Percentiles rank a stretch among this genome's conserved stretches.
phyloP scores from a whole-genome alignment of 2,888 invertebrate genomes.

The Unio pictorum region DNA sequence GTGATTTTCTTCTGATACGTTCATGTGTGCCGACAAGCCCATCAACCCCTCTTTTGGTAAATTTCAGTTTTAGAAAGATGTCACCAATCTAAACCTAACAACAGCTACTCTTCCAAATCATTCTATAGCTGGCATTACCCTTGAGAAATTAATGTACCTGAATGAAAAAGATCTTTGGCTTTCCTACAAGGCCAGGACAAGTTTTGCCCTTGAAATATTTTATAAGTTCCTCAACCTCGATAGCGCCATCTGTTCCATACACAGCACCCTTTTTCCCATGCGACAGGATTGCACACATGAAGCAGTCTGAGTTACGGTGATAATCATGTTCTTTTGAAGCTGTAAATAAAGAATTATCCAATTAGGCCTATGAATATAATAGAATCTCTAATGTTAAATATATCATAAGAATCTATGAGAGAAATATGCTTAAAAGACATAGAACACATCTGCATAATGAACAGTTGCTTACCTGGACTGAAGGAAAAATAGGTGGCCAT shows the following conservation, averaged over 20 bases:
- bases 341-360: constrained; percentile 55
- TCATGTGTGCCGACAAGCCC: too few relatives aligned
- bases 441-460: too few relatives aligned
- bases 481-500: too few relatives aligned
- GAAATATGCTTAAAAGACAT: too few relatives aligned
- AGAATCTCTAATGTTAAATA: too few relatives aligned
- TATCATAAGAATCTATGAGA: too few relatives aligned
- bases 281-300: constrained; percentile 86
- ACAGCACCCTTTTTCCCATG: constrained; percentile 92
- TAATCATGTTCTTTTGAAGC: constrained; percentile 84
- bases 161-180: constrained; percentile 83
- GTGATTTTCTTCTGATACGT: too few relatives aligned
- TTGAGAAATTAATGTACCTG: constrained; percentile 73
- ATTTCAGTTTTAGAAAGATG: too few relatives aligned
- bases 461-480: too few relatives aligned
- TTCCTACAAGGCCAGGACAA: constrained; percentile 89
- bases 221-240: constrained; percentile 85
- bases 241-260: constrained; percentile 88
- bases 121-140: not conserved
- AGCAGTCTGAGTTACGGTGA: constrained; percentile 87
- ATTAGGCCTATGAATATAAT: too few relatives aligned
- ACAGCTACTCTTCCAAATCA: not conserved
- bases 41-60: too few relatives aligned
- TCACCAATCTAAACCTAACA: not conserved
- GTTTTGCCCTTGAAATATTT: constrained; percentile 78